Evolutionary conservation across 2,113 vertebrate species (phyloP), one percentile per base, ranked within the genome.

Genomic region (Hyla sarda): DNA sequence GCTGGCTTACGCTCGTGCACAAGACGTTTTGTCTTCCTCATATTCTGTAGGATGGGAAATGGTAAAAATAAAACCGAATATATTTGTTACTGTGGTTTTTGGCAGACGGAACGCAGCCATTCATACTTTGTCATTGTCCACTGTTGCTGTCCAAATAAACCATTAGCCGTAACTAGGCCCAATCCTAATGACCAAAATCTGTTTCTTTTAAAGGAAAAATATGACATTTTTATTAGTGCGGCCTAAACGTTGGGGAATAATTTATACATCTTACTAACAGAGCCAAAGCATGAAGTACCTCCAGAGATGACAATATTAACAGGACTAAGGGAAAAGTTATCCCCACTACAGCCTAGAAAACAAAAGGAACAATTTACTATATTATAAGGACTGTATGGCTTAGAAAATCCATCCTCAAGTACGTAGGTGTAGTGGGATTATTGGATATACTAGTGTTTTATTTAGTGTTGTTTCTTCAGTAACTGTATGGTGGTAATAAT

Each of bases 101-200:
- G 77, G 32, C 82, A 6, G 80, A 32, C 45, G 19, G 5, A 14
- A 17, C 23, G 28, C 48, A 25, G n/a, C 48, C 74, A 0, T 65
- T 65, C 58, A 0, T 65, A 47, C 37, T 52, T 21, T 77, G 74
- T 77, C 76, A 25, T 41, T 62, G 77, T 62, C 17, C 28, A 0
- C 32, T n/a, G 19, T 56, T 58, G 76, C 50, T 41, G 52, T 79
- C 76, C 74, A 79, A 58, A 79, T 79, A 79, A 79, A 79, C 50
- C 76, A 58, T 79, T 79, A 79, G 76, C 47, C 21, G 47, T 32
- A 28, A 54, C 47, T 5, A 34, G 23, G 74, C 74, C 16, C 14
- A 17, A 77, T 21, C 17, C 50, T 50, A 32, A 77, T 77, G 48
- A 77, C 74, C 74, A 30, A 17, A 52, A 77, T 77, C 47, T 16